Evolutionary conservation across 2,888 invertebrate species (phyloP).

Genomic region (Prosopocoilus inquinatus): DNA sequence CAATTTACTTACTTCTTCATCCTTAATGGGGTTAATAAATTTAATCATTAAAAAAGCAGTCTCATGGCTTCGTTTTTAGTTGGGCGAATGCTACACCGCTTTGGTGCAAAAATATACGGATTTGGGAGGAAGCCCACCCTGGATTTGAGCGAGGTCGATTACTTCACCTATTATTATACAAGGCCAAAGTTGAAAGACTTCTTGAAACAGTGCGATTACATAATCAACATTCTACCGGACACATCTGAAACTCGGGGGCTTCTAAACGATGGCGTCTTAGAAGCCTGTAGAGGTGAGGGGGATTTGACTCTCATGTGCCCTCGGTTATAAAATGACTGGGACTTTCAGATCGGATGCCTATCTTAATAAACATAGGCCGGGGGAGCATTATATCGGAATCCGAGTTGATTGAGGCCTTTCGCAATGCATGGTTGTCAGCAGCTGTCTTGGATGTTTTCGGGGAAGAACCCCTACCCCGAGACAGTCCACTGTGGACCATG

Average conservation of each 20-base stretch:
- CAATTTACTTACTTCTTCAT: not conserved
- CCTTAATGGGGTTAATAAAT: not conserved
- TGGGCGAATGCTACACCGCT: slow-evolving; percentile 12
- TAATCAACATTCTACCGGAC: slow-evolving; percentile 56
- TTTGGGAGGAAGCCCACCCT: slow-evolving; percentile 18
- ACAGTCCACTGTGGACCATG: slow-evolving; percentile 54
- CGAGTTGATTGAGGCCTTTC: slow-evolving; percentile 53
- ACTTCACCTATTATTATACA: slow-evolving; percentile 9
- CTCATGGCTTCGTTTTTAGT: slow-evolving; percentile 8
- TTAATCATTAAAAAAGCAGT: not conserved
- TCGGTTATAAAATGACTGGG: not conserved
- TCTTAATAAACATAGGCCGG: slow-evolving; percentile 61
- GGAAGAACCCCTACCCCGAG: slow-evolving; percentile 53
- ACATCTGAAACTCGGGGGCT: slow-evolving; percentile 53
- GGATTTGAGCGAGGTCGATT: not conserved
- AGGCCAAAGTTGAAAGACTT: slow-evolving; percentile 39
- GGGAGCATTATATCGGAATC: slow-evolving; percentile 56
- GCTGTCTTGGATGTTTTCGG: slow-evolving; percentile 60
- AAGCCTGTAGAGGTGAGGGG: slow-evolving; percentile 48
- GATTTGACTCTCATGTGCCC: too few relatives aligned
- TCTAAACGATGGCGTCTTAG: slow-evolving; percentile 51
- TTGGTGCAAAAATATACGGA: slow-evolving; percentile 15
- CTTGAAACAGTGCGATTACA: slow-evolving; percentile 54
- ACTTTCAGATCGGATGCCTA: slow-evolving; percentile 41
- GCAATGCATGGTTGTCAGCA: slow-evolving; percentile 54